Percentiles rank a stretch among this genome's conserved stretches.
These are phyloP conservation scores for Lampris incognitus DNA, from an alignment of 2,113 vertebrate genomes.

Conservation along the genomic window DNA sequence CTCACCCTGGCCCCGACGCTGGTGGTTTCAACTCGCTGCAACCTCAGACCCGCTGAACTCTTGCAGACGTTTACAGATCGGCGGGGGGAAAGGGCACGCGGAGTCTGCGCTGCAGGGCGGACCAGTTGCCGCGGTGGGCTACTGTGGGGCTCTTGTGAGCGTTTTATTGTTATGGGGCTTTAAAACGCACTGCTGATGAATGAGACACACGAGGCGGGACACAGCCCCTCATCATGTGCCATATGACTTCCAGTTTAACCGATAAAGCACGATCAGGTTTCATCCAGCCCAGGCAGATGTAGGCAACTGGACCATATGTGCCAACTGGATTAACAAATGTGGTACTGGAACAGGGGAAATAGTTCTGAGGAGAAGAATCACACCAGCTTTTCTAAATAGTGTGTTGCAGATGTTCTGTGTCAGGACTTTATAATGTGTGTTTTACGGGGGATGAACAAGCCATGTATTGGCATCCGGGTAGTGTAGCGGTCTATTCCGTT, in stretches of 20 bases:
- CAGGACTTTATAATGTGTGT: no score
- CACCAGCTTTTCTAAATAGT: background rate
- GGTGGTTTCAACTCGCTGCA: conserved; percentile 68
- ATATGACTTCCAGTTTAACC: conserved; percentile 15
- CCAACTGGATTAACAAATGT: no score
- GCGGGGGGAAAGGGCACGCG: background rate
- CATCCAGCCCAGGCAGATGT: background rate
- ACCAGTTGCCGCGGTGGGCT: conserved; percentile 30
- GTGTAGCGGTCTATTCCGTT: no score
- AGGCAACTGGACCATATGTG: background rate
- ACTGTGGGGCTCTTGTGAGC: conserved; percentile 24
- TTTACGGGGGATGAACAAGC: no score
- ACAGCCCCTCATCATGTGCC: conserved; percentile 15
- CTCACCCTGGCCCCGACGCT: conserved; percentile 56
- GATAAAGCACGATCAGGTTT: background rate
- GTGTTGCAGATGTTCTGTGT: background rate
- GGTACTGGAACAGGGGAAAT: no score
- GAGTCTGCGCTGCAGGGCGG: conserved; percentile 51
- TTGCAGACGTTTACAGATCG: conserved; percentile 25
- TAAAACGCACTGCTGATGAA: conserved; percentile 37
- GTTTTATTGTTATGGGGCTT: conserved; percentile 60
- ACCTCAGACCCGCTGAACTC: conserved; percentile 52
- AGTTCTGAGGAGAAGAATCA: no score
- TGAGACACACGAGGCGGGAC: conserved; percentile 6
- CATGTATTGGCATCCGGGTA: no score